Evolutionary conservation across 2,113 vertebrate genomes (phyloP).

Genomic region (Microcebus griseorufus): DNA sequence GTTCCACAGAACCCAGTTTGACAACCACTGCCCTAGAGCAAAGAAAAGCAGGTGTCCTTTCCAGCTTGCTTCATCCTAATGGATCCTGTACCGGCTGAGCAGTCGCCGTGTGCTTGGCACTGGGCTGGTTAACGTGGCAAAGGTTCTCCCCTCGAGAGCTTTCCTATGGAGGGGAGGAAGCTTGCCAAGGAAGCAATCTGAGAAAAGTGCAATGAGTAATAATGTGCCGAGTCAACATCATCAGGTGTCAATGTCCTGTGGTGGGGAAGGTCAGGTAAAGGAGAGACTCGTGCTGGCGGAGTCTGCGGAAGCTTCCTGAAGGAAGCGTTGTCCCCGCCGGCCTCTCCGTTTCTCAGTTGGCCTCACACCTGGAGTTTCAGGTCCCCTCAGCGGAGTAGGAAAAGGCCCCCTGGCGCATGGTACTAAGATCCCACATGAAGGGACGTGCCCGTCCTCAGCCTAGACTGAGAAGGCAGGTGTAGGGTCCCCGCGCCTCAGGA

Average conservation of each 20-base stretch:
- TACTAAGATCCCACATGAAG: not conserved
- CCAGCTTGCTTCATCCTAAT: not conserved
- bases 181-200: not conserved
- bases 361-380: not conserved
- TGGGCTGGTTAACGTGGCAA: not conserved
- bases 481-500: not conserved
- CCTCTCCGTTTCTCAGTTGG: not conserved
- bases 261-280: not conserved
- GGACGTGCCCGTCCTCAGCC: fast-evolving
- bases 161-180: not conserved
- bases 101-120: too few species aligned
- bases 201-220: not conserved
- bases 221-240: not conserved
- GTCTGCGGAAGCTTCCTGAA: not conserved
- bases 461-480: not conserved
- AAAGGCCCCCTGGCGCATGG: not conserved
- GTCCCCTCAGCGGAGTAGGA: not conserved
- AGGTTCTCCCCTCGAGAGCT: not conserved
- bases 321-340: not conserved
- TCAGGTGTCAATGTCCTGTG: not conserved
- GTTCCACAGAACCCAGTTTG: not conserved
- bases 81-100: fast-evolving
- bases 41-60: not conserved
- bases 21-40: not conserved
- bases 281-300: not conserved